Conservation (phyloP, 30 jellyfish, hydroid and myxozoan genomes). For the Hydractinia symbiolongicarpus region DNA sequence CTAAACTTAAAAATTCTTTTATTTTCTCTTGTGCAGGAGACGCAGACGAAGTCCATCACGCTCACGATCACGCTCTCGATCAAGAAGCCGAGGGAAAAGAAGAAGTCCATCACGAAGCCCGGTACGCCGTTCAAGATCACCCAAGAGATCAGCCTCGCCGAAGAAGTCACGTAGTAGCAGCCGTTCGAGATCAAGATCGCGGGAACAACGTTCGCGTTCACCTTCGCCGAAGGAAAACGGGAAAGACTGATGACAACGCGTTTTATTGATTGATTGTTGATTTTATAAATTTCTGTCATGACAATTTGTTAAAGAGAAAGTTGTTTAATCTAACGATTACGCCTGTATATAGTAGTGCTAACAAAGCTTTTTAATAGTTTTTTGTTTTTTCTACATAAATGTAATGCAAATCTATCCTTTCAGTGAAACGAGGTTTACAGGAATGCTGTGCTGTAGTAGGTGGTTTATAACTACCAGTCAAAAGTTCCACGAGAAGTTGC, state of each 20-base stretch:
- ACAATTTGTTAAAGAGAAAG: too few species aligned
- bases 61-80: constrained; percentile 60
- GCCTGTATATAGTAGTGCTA: too few species aligned
- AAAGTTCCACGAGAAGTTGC: too few species aligned
- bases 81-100: constrained; percentile 49
- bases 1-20: background rate
- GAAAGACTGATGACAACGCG: background rate
- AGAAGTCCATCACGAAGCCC: constrained; percentile 55
- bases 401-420: too few species aligned
- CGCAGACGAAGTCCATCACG: constrained; percentile 72
- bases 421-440: too few species aligned
- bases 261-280: too few species aligned
- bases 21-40: constrained; percentile 42
- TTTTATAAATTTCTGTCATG: too few species aligned
- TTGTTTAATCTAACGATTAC: too few species aligned
- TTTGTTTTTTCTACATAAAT: too few species aligned
- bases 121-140: constrained; percentile 37
- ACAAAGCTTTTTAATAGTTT: too few species aligned
- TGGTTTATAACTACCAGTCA: too few species aligned
- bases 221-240: constrained; percentile 50
- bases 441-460: too few species aligned
- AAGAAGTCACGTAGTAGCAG: constrained; percentile 23
- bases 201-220: background rate
- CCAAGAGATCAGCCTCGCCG: constrained; percentile 13
- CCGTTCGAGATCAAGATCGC: constrained; percentile 58